Evolutionary conservation across 2,113 vertebrate genomes (phyloP), one percentile per base, ranked within the genome.

Genomic region (Lanius ludovicianus): DNA sequence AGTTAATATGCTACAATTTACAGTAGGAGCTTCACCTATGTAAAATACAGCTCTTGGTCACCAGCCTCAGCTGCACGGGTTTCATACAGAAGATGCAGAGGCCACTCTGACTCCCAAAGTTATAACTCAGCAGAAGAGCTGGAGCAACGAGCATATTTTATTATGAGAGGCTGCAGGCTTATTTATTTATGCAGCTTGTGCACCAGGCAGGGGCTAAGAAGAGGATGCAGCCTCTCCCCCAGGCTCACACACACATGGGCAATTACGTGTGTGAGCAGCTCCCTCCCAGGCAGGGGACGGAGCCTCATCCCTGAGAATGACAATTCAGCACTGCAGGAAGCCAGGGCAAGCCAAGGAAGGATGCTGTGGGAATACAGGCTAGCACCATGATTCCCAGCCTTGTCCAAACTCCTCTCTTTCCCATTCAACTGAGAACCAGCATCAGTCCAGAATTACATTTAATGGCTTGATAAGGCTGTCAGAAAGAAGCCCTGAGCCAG

Each of bases 1-100:
- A 73, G 94, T 91, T 94, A 96, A 83, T 21, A 49, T n/a, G 71
- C 25, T 24, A 84, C 67, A 91, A 95, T 96, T 97, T 91, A 91
- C 56, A 69, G 60, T 0, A 63, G 60, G 87, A 57, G 52, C 30
- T 78, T 94, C 84, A 62, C 87, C 78, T 69, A 28, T 41, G 71
- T 90, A 84, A 95, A 95, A 93, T 50, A 84, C 41, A 84, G 78
- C 78, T 65, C 73, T 71, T 52, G 76, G 60, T 79, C 85, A 82
- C 53, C 75, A 74, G 46, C 56, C 88, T 75, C 75, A 41, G 60
- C 53, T 70, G 77, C 59, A 55, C 2, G 25, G 62, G 60, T 93
- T 87, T 91, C 55, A 46, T 14, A 49, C 14, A 60, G 37, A 77
- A 91, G 69, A 62, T 10, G 39, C 85, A 91, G 83, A 87, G 37